Evolutionary conservation across 2,797 vertebrate species (phyloP).

Genomic region (Sphaeramia orbicularis): DNA sequence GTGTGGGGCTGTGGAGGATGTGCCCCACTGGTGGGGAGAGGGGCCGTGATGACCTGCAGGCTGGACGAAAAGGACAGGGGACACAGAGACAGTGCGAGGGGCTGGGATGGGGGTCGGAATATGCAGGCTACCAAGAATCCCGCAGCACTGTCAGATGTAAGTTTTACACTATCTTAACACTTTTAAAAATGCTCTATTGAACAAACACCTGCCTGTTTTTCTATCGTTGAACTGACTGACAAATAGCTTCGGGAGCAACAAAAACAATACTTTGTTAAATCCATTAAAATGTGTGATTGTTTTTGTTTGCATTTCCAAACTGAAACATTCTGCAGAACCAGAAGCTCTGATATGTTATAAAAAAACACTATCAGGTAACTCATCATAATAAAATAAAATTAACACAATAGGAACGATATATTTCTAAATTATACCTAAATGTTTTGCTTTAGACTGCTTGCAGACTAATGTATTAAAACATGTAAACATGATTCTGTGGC

Average conservation of each 20-base stretch:
- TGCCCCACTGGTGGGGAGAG: constrained; percentile 87
- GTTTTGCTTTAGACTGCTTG: not conserved
- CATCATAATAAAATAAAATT: not conserved
- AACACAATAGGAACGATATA: not conserved
- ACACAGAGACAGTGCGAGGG: constrained; percentile 84
- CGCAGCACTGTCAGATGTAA: constrained; percentile 97
- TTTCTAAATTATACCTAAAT: not conserved
- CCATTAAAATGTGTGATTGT: not conserved
- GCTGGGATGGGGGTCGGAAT: constrained; percentile 93
- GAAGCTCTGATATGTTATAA: not conserved
- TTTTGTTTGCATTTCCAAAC: constrained; percentile 1
- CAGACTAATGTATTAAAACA: not conserved
- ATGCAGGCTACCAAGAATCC: constrained; percentile 94
- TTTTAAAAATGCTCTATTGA: too few relatives aligned
- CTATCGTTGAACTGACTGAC: constrained; percentile 1
- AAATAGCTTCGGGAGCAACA: not conserved
- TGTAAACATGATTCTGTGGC: constrained; percentile 17
- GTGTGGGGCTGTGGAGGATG: constrained; percentile 95
- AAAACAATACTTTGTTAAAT: not conserved
- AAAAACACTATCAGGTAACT: constrained; percentile 7
- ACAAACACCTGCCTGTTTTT: not conserved
- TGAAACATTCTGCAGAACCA: constrained; percentile 2
- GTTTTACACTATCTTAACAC: constrained; percentile 64
- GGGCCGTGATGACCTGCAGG: constrained; percentile 78
- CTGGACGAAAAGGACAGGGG: constrained; percentile 71